A percentile compares a stretch with the other conserved stretches of the same genome.
These are phyloP conservation scores for Acanthurus leucopareius DNA, from an alignment of 2,797 vertebrate genomes.

Conservation along the genomic window DNA sequence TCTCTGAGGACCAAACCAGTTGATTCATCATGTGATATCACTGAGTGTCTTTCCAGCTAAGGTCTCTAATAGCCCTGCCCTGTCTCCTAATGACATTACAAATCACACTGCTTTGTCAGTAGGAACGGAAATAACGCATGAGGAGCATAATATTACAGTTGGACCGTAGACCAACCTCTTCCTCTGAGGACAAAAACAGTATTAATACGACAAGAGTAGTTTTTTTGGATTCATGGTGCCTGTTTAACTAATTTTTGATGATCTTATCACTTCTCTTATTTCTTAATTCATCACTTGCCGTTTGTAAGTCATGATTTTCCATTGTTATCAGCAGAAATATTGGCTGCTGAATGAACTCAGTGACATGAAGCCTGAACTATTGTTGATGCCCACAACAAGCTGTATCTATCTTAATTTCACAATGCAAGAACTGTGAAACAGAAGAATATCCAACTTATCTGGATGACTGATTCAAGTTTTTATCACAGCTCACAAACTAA, in stretches of 20 bases:
- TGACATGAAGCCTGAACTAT: too few relatives aligned
- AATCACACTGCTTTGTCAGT: slow-evolving; percentile 69
- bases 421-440: too few relatives aligned
- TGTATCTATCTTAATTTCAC: too few relatives aligned
- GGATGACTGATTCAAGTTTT: too few relatives aligned
- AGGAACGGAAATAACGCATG: slow-evolving; percentile 60
- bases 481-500: neutral
- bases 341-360: too few relatives aligned
- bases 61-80: slow-evolving; percentile 54
- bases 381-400: too few relatives aligned
- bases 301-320: too few relatives aligned
- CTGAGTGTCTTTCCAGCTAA: slow-evolving; percentile 58
- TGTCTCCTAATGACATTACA: slow-evolving; percentile 75
- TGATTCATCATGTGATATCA: slow-evolving; percentile 70
- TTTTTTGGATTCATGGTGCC: neutral
- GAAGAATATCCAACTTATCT: too few relatives aligned
- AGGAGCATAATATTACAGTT: slow-evolving; percentile 28
- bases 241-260: neutral
- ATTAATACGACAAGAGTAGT: neutral
- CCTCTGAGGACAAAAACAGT: slow-evolving; percentile 19
- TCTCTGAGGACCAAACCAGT: slow-evolving; percentile 33
- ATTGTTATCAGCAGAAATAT: too few relatives aligned
- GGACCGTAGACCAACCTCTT: slow-evolving; percentile 14
- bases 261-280: too few relatives aligned
- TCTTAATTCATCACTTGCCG: too few relatives aligned